Evolutionary conservation across 2,888 invertebrate species (phyloP), one percentile per base, ranked within the genome.

Genomic region (Zaprionus bogoriensis): DNA sequence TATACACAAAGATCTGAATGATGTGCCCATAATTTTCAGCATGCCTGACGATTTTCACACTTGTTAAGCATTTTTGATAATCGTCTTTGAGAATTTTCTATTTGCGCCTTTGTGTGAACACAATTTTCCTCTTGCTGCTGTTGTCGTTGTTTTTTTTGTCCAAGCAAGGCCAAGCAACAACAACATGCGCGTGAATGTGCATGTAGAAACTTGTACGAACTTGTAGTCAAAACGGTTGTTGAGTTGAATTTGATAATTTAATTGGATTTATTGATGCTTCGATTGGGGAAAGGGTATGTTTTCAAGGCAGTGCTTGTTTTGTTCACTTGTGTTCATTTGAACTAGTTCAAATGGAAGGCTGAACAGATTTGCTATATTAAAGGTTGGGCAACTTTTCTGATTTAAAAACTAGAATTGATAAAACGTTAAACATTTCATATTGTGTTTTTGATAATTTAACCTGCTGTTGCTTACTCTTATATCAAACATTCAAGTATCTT

Each of bases 31-130:
- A 36, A 59, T 36, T 60, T 55, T 38, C 14, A 32, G 55, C 48
- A 36, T 52, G 54, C 44, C 17, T 46, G 36, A 36, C 48, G 9
- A 67, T 45, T 67, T 63, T 73, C 74, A 67, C 71, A 73, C 74
- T 71, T 67, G 48, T 67, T 68, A 38, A 44, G 47, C 38, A 48
- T 58, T 68, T 67, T 67, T 41, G 27, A 36, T 52, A 67, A 67
- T 68, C 62, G 47, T 20, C 42, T 57, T 57, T 53, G 27, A 52
- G 14, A 58, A 55, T 73, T 73, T 67, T 41, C 63, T 38, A 54
- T 67, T 68, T 45, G 30, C 51, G 45, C 27, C 45, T 41, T 45
- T 55, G 36, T 55, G 48, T 50, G 51, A 67, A 57, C 12, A 41
- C 10, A 10, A 28, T 28, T 28, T 30, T 30, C 30, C 30, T 12